phyloP scores from a whole-genome alignment of 2,113 vertebrate species.

The Melanocharis versteri region DNA sequence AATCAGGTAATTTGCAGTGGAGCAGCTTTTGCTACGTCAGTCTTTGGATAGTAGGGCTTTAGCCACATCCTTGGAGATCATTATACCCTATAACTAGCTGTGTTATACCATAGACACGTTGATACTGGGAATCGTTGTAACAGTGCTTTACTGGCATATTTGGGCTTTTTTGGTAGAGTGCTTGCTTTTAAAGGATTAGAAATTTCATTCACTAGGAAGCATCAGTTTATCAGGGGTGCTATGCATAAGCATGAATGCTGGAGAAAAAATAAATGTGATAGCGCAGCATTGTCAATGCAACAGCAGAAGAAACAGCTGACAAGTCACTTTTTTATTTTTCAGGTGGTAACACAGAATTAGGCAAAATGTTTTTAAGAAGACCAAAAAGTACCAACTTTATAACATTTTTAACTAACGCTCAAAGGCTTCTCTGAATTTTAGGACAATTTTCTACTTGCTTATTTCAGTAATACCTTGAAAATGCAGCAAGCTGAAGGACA shows the following conservation, averaged over 20 bases:
- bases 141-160: not conserved
- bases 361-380: not conserved
- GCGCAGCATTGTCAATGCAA: not conserved
- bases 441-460: not conserved
- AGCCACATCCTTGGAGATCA: not conserved
- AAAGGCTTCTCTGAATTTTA: not conserved
- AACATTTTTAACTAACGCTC: not conserved
- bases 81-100: not conserved
- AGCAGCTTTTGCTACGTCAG: not conserved
- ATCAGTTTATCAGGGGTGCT: not conserved
- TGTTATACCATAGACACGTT: not conserved
- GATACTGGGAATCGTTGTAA: not conserved
- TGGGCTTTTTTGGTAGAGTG: not conserved
- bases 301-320: not conserved
- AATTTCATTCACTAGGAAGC: not conserved
- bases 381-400: not conserved
- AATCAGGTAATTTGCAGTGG: not conserved
- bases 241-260: rapidly evolving
- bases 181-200: not conserved
- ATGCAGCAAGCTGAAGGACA: not conserved
- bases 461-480: not conserved
- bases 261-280: not conserved
- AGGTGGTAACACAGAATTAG: not conserved
- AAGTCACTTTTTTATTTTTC: not conserved
- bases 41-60: not conserved